Percentiles rank a stretch among this genome's conserved stretches.
phyloP scores from a whole-genome alignment of 1,140 invertebrate genomes.

The Brachionus plicatilis region DNA sequence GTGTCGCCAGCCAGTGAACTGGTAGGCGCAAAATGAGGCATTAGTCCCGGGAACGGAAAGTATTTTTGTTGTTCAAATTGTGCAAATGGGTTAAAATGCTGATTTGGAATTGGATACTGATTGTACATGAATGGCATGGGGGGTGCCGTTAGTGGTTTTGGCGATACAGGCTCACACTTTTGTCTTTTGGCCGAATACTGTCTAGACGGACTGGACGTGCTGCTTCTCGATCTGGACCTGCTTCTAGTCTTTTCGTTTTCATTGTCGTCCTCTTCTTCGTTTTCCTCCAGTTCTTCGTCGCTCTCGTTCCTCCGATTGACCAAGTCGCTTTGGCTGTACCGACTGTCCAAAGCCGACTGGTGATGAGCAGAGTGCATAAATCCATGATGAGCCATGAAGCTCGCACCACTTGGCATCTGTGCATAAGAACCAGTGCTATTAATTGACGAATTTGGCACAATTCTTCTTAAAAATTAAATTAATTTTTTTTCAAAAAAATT shows the following conservation, averaged over 20 bases:
- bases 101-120: slow-evolving; percentile 9
- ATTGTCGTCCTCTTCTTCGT: slow-evolving; percentile 36
- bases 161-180: slow-evolving; percentile 3
- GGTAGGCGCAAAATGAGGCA: background rate
- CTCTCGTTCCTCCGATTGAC: background rate
- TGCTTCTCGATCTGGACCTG: slow-evolving; percentile 7
- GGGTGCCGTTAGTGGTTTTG: background rate
- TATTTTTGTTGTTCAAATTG: background rate
- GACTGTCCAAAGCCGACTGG: background rate
- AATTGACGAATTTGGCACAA: background rate
- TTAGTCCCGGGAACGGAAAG: background rate
- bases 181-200: background rate
- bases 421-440: background rate
- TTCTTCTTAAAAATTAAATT: background rate
- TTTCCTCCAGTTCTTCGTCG: slow-evolving; percentile 15
- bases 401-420: background rate
- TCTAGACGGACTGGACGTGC: slow-evolving; percentile 8
- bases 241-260: background rate
- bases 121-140: background rate
- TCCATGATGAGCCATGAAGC: background rate
- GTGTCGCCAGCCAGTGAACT: background rate
- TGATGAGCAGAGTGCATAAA: background rate
- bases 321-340: background rate
- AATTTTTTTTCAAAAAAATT: background rate
- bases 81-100: slow-evolving; percentile 10